Conservation (phyloP, 1,140 invertebrate genomes). For the Drosophila sturtevanti region DNA sequence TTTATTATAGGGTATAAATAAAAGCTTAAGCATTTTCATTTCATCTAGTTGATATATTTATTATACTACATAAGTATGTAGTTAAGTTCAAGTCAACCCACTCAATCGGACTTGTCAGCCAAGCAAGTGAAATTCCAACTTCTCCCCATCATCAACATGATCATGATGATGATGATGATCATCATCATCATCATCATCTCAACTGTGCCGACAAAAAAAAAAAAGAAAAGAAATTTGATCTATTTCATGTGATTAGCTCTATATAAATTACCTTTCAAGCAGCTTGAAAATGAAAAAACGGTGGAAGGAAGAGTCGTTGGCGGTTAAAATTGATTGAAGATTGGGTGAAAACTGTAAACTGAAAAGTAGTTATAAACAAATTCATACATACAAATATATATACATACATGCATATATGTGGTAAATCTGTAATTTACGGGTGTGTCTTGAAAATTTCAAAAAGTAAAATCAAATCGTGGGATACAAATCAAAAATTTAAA, state of each 20-base stretch:
- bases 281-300: slow-evolving; percentile 2
- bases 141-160: slow-evolving; percentile 11
- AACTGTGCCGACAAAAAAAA: slow-evolving; percentile 52
- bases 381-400: background rate
- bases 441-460: slow-evolving; percentile 34
- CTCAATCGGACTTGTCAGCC: slow-evolving; percentile 19
- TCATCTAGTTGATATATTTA: slow-evolving; percentile 24
- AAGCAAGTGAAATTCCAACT: slow-evolving; percentile 62
- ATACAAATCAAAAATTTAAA: background rate
- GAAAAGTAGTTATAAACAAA: background rate
- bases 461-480: background rate
- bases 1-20: slow-evolving; percentile 35
- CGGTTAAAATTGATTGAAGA: slow-evolving; percentile 60
- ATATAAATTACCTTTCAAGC: slow-evolving; percentile 68
- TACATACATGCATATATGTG: background rate
- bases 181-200: background rate
- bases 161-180: slow-evolving; percentile 13
- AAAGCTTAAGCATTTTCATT: slow-evolving; percentile 69
- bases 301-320: slow-evolving; percentile 20
- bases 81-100: slow-evolving; percentile 29
- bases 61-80: background rate
- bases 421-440: slow-evolving; percentile 29
- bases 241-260: slow-evolving; percentile 75
- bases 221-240: slow-evolving; percentile 72
- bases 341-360: slow-evolving; percentile 57